These are phyloP conservation scores for Myotis findleyi DNA, from an alignment of 2,797 vertebrate species.

Conservation along the genomic window DNA sequence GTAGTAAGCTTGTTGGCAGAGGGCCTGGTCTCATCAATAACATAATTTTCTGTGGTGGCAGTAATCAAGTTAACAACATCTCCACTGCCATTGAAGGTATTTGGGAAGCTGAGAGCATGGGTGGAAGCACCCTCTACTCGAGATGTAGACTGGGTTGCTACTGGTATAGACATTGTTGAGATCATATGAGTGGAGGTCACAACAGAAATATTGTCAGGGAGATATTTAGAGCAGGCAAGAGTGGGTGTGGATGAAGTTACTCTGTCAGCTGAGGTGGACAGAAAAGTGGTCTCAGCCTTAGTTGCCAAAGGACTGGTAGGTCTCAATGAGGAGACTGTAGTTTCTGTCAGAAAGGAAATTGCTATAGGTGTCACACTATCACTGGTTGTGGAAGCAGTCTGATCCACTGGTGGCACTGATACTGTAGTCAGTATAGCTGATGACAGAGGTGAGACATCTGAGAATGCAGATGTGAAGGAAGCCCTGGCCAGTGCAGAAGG, in stretches of 20 bases:
- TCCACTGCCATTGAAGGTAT: slow-evolving; percentile 31
- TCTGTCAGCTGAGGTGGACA: background rate
- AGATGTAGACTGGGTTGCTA: slow-evolving; percentile 30
- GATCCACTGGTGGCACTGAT: background rate
- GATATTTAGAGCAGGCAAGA: slow-evolving; percentile 28
- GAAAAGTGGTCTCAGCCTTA: background rate
- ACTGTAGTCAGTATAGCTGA: background rate
- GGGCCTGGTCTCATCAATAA: background rate
- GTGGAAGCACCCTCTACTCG: slow-evolving; percentile 16
- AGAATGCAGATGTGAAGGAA: slow-evolving; percentile 35
- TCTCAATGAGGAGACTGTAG: slow-evolving; percentile 26
- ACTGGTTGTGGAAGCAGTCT: background rate
- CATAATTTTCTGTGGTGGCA: background rate
- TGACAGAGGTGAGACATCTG: background rate
- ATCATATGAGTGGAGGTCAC: slow-evolving; percentile 3
- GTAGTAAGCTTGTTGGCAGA: slow-evolving; percentile 41
- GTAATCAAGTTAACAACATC: background rate
- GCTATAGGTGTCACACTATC: background rate
- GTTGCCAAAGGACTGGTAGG: background rate
- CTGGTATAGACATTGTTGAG: background rate
- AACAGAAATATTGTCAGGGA: background rate
- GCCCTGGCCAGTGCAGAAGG: background rate
- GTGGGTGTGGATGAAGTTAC: slow-evolving; percentile 30
- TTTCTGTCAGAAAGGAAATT: slow-evolving; percentile 37
- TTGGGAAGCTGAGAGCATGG: background rate